These are phyloP conservation scores for Corythaixoides concolor DNA, from an alignment of 2,113 vertebrate species.

Conservation along the genomic window DNA sequence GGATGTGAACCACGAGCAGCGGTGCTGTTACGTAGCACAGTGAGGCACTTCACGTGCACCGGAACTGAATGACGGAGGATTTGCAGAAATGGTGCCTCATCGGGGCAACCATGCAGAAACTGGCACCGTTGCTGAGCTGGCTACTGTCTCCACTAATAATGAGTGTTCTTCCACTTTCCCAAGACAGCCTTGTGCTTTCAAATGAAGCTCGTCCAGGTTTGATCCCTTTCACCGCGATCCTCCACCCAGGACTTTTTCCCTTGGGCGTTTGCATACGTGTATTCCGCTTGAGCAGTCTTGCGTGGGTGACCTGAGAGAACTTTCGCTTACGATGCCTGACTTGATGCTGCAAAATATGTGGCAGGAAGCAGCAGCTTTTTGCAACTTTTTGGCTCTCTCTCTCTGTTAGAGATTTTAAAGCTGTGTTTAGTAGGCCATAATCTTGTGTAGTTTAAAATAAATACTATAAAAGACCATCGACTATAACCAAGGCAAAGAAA, in stretches of 20 bases:
- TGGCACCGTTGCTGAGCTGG: neutral
- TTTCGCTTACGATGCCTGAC: neutral
- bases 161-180: neutral
- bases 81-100: neutral
- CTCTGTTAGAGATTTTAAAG: neutral
- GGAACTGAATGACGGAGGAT: neutral
- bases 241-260: neutral
- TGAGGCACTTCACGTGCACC: neutral
- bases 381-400: neutral
- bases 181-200: neutral
- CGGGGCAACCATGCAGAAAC: neutral
- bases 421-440: neutral
- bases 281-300: neutral
- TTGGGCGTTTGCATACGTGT: neutral
- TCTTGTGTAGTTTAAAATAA: neutral
- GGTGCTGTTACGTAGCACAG: neutral
- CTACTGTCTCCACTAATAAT: neutral
- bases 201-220: neutral
- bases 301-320: neutral
- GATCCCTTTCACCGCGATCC: neutral
- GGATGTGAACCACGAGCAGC: neutral
- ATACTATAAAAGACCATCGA: neutral
- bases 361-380: slow-evolving; percentile 33
- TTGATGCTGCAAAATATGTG: neutral
- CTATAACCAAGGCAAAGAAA: neutral